These are phyloP conservation scores for Telmatochromis brachygnathus DNA, from an alignment of 2,113 vertebrate species.

Conservation along the genomic window DNA sequence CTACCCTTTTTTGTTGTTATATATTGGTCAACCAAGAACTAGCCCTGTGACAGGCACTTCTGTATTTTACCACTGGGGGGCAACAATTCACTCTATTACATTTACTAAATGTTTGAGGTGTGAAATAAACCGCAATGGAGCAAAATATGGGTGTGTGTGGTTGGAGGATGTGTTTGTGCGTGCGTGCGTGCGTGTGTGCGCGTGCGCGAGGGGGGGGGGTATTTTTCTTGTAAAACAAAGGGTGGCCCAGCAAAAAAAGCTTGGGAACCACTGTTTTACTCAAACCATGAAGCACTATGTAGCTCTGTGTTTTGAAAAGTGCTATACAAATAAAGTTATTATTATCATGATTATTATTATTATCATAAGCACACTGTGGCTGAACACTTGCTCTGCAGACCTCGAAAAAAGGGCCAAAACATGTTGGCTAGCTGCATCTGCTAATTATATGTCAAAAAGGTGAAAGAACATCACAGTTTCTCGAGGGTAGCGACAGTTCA, in stretches of 20 bases:
- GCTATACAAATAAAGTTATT: not conserved
- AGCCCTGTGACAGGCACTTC: too few relatives aligned
- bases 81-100: too few relatives aligned
- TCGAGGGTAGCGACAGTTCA: not conserved
- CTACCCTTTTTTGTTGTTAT: too few relatives aligned
- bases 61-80: too few relatives aligned
- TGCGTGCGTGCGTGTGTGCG: fast-evolving
- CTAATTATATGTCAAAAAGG: not conserved
- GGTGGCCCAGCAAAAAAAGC: not conserved
- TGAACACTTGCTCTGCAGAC: not conserved
- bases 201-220: fast-evolving
- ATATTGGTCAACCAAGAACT: too few relatives aligned
- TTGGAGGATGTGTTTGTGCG: too few relatives aligned
- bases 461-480: not conserved
- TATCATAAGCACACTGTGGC: not conserved
- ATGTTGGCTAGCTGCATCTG: not conserved
- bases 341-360: not conserved
- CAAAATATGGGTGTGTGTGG: not conserved
- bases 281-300: not conserved
- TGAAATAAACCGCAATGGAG: not conserved
- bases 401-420: not conserved
- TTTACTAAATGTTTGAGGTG: not conserved
- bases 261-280: not conserved
- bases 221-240: not conserved
- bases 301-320: not conserved